These are phyloP conservation scores for Pithecia hirsuta DNA, from an alignment of 2,797 vertebrate genomes.

Conservation along the genomic window DNA sequence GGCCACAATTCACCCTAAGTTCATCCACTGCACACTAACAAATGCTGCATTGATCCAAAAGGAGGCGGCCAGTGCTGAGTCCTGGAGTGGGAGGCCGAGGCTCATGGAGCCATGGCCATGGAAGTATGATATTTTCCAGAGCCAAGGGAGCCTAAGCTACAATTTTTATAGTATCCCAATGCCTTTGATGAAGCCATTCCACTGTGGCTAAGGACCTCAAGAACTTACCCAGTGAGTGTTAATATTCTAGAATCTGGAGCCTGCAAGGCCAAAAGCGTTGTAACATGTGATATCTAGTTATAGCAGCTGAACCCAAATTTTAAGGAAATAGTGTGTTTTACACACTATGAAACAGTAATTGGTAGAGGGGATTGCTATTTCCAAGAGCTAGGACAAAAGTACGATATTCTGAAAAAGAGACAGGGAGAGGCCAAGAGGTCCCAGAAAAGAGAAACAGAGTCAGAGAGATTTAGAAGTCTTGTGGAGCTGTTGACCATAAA, in stretches of 20 bases:
- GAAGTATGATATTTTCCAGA: neutral
- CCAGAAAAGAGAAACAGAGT: neutral
- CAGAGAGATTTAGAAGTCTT: neutral
- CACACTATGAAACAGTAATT: neutral
- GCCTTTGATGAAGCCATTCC: neutral
- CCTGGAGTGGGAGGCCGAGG: rapidly evolving
- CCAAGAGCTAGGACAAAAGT: neutral
- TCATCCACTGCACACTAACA: too few relatives aligned
- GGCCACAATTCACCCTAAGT: too few relatives aligned
- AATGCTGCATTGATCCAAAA: neutral
- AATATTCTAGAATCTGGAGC: neutral
- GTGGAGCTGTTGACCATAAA: neutral
- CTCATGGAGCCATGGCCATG: rapidly evolving
- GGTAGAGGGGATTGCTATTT: too few relatives aligned
- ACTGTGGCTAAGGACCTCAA: too few relatives aligned
- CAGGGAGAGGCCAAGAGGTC: too few relatives aligned
- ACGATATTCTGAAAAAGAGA: neutral
- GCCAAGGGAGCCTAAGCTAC: too few relatives aligned
- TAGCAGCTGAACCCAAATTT: neutral
- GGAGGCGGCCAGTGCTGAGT: neutral
- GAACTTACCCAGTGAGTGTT: too few relatives aligned
- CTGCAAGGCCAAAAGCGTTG: rapidly evolving
- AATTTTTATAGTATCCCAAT: neutral
- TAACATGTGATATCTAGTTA: rapidly evolving
- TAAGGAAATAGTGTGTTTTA: neutral